Percentiles rank a stretch among this genome's conserved stretches.
phyloP scores from a whole-genome alignment of 1,140 invertebrate genomes.

The Papilio polyxenes region DNA sequence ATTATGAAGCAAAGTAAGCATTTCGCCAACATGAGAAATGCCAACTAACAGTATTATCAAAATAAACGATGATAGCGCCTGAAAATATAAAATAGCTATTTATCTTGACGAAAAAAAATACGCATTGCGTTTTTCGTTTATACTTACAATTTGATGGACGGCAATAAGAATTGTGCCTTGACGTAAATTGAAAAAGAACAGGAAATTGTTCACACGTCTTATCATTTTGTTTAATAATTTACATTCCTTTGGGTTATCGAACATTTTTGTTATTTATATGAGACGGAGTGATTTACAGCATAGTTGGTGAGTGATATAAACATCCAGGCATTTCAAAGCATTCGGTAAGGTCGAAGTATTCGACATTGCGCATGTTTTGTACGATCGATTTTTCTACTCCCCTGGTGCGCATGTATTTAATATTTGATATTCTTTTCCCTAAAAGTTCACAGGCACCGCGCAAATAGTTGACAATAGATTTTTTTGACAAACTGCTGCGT shows the following conservation, averaged over 20 bases:
- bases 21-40: conserved; percentile 72
- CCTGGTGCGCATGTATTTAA: conserved; percentile 6
- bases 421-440: not conserved
- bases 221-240: conserved; percentile 71
- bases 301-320: conserved; percentile 54
- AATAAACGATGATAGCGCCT: conserved; percentile 74
- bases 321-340: conserved; percentile 40
- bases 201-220: conserved; percentile 75
- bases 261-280: conserved; percentile 71
- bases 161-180: conserved; percentile 77
- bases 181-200: conserved; percentile 76
- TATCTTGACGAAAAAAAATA: conserved; percentile 29
- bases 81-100: conserved; percentile 49
- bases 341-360: not conserved
- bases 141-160: conserved; percentile 77
- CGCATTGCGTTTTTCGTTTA: conserved; percentile 40
- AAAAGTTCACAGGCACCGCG: not conserved
- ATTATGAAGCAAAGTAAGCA: conserved; percentile 71
- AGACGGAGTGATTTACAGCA: conserved; percentile 46
- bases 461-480: not conserved
- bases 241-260: conserved; percentile 72
- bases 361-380: conserved; percentile 63
- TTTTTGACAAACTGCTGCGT: not conserved
- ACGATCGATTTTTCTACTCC: conserved; percentile 66
- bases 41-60: conserved; percentile 73